phyloP scores from a whole-genome alignment of 2,888 invertebrate species.

The Epinotia demarniana region DNA sequence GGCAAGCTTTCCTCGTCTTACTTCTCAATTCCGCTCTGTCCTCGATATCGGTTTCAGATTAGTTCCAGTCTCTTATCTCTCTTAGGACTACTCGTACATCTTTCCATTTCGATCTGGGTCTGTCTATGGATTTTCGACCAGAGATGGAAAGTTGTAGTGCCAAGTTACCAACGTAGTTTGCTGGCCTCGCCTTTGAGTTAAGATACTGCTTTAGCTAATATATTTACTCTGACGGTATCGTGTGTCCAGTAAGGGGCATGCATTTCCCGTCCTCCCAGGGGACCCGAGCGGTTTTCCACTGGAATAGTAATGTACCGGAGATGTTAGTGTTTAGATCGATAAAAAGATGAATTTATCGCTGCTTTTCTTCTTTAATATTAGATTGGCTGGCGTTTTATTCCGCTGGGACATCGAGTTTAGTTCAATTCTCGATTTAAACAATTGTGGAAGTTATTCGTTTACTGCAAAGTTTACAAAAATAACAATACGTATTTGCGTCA shows the following conservation, averaged over 20 bases:
- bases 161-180: too few species aligned
- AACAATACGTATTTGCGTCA: not conserved
- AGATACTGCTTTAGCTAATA: not conserved
- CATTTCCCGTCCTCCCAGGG: constrained; percentile 56
- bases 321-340: constrained; percentile 42
- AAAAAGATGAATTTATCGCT: constrained; percentile 43
- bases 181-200: not conserved
- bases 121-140: too few species aligned
- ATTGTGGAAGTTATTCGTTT: not conserved
- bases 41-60: too few species aligned
- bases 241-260: constrained; percentile 55
- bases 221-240: constrained; percentile 51
- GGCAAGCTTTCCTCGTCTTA: too few species aligned
- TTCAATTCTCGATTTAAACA: not conserved
- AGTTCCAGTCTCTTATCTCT: too few species aligned
- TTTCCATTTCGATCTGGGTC: not conserved
- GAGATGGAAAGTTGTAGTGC: too few species aligned
- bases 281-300: constrained; percentile 64
- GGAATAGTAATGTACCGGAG: constrained; percentile 67
- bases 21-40: too few species aligned
- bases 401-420: constrained; percentile 1
- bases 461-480: not conserved
- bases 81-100: too few species aligned
- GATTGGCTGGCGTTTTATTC: constrained; percentile 25
- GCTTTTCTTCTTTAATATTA: constrained; percentile 41